A percentile compares a stretch with the other conserved stretches of the same genome.
phyloP scores from a whole-genome alignment of 2,797 vertebrate genomes.

The Argentina silus region DNA sequence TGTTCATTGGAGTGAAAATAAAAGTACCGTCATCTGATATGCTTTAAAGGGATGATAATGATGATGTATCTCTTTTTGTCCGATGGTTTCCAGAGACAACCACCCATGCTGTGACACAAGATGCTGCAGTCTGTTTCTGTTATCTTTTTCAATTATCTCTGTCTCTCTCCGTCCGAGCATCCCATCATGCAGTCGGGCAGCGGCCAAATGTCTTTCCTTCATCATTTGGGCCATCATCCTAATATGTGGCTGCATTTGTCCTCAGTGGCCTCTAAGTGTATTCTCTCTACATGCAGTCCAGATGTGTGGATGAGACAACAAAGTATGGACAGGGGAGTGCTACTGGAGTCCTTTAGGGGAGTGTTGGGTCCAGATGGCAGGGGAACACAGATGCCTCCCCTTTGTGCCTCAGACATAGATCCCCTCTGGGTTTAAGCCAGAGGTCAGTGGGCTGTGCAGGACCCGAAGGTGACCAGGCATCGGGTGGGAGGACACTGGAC shows the following conservation, averaged over 20 bases:
- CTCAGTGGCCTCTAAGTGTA: not conserved
- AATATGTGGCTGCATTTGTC: constrained; percentile 28
- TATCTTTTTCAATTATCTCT: not conserved
- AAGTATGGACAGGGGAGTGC: constrained; percentile 63
- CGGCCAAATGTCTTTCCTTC: constrained; percentile 19
- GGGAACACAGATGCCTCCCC: constrained; percentile 6
- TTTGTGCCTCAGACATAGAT: constrained; percentile 89
- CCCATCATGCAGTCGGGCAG: constrained; percentile 12
- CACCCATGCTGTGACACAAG: constrained; percentile 13
- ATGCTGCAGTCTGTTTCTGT: not conserved
- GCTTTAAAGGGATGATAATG: constrained; percentile 46
- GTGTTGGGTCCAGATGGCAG: constrained; percentile 27
- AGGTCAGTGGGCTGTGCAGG: constrained; percentile 88
- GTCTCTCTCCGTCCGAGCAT: not conserved
- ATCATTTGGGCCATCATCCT: constrained; percentile 30
- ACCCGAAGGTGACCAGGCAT: constrained; percentile 89
- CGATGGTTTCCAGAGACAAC: constrained; percentile 27
- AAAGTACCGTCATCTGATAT: constrained; percentile 4
- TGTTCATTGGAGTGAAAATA: not conserved
- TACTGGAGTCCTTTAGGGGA: constrained; percentile 52
- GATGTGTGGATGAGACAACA: constrained; percentile 37
- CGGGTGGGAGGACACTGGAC: constrained; percentile 82
- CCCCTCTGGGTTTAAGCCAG: constrained; percentile 95
- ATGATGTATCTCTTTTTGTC: constrained; percentile 29
- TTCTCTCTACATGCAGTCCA: not conserved